Evolutionary conservation across 2,797 vertebrate genomes (phyloP), one percentile per base, ranked within the genome.

Genomic region (Anguilla anguilla): DNA sequence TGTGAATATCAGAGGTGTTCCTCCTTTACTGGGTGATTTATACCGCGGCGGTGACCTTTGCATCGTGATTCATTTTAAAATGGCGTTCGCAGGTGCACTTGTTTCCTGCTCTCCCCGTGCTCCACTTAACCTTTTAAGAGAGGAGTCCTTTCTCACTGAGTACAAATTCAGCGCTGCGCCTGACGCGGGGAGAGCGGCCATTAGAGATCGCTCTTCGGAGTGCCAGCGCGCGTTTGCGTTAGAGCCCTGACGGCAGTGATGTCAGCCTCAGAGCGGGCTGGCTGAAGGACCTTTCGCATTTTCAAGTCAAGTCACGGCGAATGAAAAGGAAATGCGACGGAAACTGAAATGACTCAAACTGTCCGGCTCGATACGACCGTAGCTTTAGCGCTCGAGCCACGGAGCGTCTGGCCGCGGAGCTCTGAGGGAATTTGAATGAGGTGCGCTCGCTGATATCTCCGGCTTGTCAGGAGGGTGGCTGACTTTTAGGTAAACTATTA

Each of bases 401-500:
- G 43, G 11, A 46, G 1, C 5, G 10, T 2, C 9, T 13, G 31
- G 69, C 69, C n/a, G 69, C 43, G 1, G 10, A n/a, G 77, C 31
- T 10, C 39, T 9, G 43, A 19, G 35, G 43, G 72, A 77, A 81
- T 81, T 7, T n/a, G 19, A 81, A 49, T n/a, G 43, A 13, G 49
- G 77, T 11, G 43, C 77, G 25, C 19, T 10, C 17, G 9, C 43
- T 49, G 39, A 49, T 49, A 81, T 51, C 39, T 51, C 43, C 39
- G 6, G 0, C 39, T 49, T 81, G 19, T 81, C 77, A 81, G 43
- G 77, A 46, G 77, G 43, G 22, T 1, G 43, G 43, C 77, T 49
- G 77, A 51, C 77, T 81, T 77, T 77, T 81, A 81, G 46, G 74
- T 19, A 43, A 79, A 79, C 35, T 79, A 79, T 79, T 79, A 46